phyloP scores from a whole-genome alignment of 1,140 invertebrate genomes.

The Drosophila albomicans region DNA sequence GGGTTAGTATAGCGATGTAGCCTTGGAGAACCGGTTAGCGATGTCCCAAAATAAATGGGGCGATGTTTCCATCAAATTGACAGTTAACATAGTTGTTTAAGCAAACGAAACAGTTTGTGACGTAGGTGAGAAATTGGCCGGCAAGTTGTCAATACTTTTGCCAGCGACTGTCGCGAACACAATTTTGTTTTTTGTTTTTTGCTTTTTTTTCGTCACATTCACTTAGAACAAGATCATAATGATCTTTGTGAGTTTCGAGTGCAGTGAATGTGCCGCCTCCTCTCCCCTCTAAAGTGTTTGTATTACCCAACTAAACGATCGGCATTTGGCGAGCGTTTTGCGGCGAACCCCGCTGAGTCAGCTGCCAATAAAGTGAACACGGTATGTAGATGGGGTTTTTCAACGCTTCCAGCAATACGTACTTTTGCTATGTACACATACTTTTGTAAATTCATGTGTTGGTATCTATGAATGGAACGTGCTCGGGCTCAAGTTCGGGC shows the following conservation, averaged over 20 bases:
- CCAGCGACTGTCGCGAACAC: neutral
- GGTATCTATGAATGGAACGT: conserved; percentile 31
- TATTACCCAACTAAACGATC: neutral
- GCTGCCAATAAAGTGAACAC: conserved; percentile 13
- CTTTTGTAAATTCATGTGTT: neutral
- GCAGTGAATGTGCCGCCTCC: neutral
- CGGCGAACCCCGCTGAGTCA: conserved; percentile 18
- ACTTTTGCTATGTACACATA: neutral
- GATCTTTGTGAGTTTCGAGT: neutral
- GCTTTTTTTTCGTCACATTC: neutral
- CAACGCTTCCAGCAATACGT: neutral
- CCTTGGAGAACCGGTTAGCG: too few species aligned
- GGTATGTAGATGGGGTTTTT: conserved; percentile 7
- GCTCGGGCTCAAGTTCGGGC: conserved; percentile 7
- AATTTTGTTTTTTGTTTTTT: neutral
- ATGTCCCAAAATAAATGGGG: too few species aligned
- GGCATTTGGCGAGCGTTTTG: neutral
- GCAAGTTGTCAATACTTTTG: too few species aligned
- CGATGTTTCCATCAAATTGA: too few species aligned
- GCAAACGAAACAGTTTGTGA: too few species aligned
- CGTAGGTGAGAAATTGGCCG: too few species aligned
- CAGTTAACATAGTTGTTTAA: too few species aligned
- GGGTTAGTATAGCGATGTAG: too few species aligned
- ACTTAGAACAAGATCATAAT: neutral
- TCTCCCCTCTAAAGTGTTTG: neutral